Evolutionary conservation across 1,140 invertebrate genomes (phyloP).

Genomic region (Drosophila erecta): DNA sequence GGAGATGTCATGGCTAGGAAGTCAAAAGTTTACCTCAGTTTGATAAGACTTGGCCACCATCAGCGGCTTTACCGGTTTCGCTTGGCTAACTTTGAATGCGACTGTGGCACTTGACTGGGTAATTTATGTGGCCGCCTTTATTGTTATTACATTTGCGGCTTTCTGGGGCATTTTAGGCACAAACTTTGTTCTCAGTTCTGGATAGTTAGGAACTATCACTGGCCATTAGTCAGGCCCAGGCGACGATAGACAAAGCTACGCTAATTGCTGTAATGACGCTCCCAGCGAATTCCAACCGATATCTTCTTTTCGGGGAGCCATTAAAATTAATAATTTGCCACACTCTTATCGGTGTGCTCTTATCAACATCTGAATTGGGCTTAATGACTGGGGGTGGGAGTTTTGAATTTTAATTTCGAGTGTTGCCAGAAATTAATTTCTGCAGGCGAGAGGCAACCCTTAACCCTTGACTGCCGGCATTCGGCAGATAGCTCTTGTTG

Average conservation of each 20-base stretch:
- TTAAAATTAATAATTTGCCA: constrained; percentile 80
- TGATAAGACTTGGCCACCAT: constrained; percentile 60
- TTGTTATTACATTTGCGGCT: constrained; percentile 70
- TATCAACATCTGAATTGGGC: constrained; percentile 67
- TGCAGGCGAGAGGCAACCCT: constrained; percentile 55
- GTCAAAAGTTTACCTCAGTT: constrained; percentile 43
- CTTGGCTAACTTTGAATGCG: constrained; percentile 69
- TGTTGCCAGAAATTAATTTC: constrained; percentile 70
- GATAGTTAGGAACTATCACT: constrained; percentile 38
- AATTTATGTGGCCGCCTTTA: constrained; percentile 79
- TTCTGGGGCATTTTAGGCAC: constrained; percentile 19
- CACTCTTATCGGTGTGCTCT: constrained; percentile 60
- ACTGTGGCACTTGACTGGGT: constrained; percentile 65
- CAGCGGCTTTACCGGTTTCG: constrained; percentile 54
- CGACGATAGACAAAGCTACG: constrained; percentile 67
- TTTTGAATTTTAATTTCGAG: constrained; percentile 75
- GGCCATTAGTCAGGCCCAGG: constrained; percentile 68
- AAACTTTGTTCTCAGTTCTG: constrained; percentile 10
- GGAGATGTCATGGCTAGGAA: constrained; percentile 64
- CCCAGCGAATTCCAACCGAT: constrained; percentile 37
- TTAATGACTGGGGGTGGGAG: constrained; percentile 57
- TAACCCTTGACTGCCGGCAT: constrained; percentile 45
- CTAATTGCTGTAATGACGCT: constrained; percentile 67
- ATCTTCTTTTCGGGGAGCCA: constrained; percentile 39
- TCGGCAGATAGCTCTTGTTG: constrained; percentile 56